These are phyloP conservation scores for Ptilorrhoa leucosticta DNA, from an alignment of 2,113 vertebrate genomes.

Conservation along the genomic window DNA sequence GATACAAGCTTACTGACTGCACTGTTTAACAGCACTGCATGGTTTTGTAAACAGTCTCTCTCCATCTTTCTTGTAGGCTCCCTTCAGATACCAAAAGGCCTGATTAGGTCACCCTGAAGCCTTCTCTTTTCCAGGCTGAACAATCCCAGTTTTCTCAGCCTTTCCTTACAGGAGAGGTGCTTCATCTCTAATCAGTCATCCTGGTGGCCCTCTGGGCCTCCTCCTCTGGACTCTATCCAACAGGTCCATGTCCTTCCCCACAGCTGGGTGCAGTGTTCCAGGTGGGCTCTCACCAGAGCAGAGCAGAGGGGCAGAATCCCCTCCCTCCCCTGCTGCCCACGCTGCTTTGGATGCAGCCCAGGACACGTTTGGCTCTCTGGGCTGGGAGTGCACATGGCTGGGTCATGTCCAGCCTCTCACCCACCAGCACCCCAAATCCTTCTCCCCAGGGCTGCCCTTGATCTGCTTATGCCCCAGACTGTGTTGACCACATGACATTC, in stretches of 20 bases:
- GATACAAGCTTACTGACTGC: not conserved
- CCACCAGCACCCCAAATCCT: not conserved
- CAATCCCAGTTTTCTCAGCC: not conserved
- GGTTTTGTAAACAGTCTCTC: not conserved
- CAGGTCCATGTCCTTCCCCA: fast-evolving
- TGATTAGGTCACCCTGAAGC: not conserved
- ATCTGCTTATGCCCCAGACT: fast-evolving
- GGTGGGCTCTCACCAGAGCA: not conserved
- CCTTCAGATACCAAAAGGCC: not conserved
- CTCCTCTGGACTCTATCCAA: fast-evolving
- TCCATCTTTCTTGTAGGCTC: not conserved
- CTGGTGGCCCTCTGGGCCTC: not conserved
- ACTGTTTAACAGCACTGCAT: not conserved
- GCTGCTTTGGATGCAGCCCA: not conserved
- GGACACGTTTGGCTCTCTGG: not conserved
- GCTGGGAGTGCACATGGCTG: not conserved
- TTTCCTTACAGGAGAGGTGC: not conserved
- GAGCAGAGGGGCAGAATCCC: not conserved
- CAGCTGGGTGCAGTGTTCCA: not conserved
- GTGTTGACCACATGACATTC: not conserved
- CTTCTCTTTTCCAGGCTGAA: not conserved
- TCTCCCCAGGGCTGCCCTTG: fast-evolving
- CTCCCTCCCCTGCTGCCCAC: not conserved
- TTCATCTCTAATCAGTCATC: not conserved
- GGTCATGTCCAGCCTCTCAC: not conserved